Evolutionary conservation across 2,113 vertebrate species (phyloP), one percentile per base, ranked within the genome.

Genomic region (Monopterus albus): DNA sequence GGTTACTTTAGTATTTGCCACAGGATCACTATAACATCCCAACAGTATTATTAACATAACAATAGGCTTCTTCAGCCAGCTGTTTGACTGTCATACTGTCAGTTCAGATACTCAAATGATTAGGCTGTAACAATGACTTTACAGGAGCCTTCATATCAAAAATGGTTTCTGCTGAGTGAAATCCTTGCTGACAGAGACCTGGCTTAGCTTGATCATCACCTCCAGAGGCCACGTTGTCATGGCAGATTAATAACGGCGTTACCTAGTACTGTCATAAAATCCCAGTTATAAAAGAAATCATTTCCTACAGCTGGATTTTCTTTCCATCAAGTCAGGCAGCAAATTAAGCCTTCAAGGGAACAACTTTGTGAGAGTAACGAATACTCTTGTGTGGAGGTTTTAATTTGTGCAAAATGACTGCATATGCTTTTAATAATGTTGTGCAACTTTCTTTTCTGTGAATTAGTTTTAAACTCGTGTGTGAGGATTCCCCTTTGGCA

Each of bases 161-260:
- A 79, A 73, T 63, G 52, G n/a, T n/a, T 11, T 46, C 56, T 53
- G 75, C 61, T 64, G 66, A 18, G 65, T 49, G 18, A 61, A 50
- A 61, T 57, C 25, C 23, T 46, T 50, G 51, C 51, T 21, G 55
- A 38, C 51, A 52, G 21, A 56, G 50, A 71, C 39, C 74, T 47
- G 42, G 25, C 51, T 68, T 57, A 38, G 50, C 21, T 69, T 73
- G 17, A 85, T 79, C 77, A 64, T 81, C 81, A 72, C 79, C 78
- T 84, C 62, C 59, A 82, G 69, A 78, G 58, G 26, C 58, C 65
- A 75, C 53, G 66, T 73, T 86, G 75, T 90, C 76, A 77, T 77
- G 72, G 52, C 65, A 84, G 14, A 52, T 76, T 61, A 82, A 80
- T 77, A 81, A 78, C 36, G 1, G 13, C 53, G 50, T 49, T 43